phyloP scores from a whole-genome alignment of 2,888 invertebrate genomes.

The Empis stercorea region DNA sequence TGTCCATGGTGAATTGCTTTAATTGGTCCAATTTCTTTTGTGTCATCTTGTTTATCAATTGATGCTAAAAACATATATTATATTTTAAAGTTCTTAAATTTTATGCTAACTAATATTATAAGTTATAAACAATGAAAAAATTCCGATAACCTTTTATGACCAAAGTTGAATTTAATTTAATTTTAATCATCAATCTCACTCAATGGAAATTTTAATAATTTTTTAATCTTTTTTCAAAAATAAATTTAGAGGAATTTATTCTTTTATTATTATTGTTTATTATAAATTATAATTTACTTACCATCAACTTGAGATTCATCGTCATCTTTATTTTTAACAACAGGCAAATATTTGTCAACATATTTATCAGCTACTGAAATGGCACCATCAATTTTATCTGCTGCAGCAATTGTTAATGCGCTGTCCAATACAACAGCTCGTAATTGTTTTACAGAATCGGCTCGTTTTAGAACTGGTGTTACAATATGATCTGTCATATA shows the following conservation, averaged over 20 bases:
- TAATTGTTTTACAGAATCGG: conserved; percentile 71
- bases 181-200: not conserved
- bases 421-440: conserved; percentile 56
- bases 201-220: not conserved
- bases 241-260: too few species aligned
- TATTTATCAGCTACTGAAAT: conserved; percentile 67
- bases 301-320: conserved; percentile 42
- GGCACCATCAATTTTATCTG: conserved; percentile 60
- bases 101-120: not conserved
- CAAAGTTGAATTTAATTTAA: not conserved
- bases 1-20: conserved; percentile 70
- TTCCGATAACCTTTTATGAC: not conserved
- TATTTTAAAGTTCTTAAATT: not conserved
- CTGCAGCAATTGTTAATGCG: conserved; percentile 59
- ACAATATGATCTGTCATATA: conserved; percentile 54
- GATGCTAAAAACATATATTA: conserved; percentile 14
- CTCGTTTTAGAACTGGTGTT: conserved; percentile 58
- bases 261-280: not conserved
- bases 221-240: not conserved
- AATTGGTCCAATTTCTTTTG: conserved; percentile 40
- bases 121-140: not conserved
- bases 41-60: conserved; percentile 19
- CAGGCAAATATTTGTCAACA: conserved; percentile 67
- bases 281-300: conserved; percentile 27
- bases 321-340: conserved; percentile 43